Conservation (phyloP, 2,888 invertebrate species). For the Andrena fulva region DNA sequence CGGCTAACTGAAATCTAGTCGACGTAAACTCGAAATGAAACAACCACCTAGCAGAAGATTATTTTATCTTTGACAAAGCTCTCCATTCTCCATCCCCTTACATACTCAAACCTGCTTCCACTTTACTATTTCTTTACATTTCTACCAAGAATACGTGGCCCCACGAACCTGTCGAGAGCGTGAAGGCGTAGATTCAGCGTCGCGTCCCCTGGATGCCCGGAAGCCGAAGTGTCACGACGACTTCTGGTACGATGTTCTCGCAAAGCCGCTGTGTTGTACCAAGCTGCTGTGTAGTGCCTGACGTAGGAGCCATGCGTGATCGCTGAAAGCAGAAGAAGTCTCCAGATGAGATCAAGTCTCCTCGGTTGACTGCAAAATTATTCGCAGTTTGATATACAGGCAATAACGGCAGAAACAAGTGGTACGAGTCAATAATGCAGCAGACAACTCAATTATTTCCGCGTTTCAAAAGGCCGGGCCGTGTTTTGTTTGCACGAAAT, state of each 20-base stretch:
- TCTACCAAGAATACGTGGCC: conserved; percentile 29
- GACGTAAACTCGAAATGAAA: conserved; percentile 27
- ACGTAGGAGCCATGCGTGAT: conserved; percentile 75
- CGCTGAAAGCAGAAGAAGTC: conserved; percentile 64
- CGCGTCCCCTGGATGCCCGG: conserved; percentile 63
- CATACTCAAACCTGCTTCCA: not conserved
- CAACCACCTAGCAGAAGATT: conserved; percentile 31
- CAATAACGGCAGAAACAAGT: not conserved
- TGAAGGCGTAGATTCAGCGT: conserved; percentile 74
- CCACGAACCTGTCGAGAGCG: conserved; percentile 76
- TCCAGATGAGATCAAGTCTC: not conserved
- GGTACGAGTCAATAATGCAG: conserved; percentile 6
- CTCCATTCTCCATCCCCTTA: not conserved
- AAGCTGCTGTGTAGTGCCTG: conserved; percentile 73
- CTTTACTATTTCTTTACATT: conserved; percentile 20
- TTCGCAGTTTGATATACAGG: not conserved
- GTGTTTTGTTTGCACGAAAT: not conserved
- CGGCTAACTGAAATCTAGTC: not conserved
- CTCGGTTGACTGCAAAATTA: not conserved
- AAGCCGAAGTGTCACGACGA: conserved; percentile 71
- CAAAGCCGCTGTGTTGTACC: conserved; percentile 73
- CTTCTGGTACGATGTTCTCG: conserved; percentile 73
- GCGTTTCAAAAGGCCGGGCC: not conserved
- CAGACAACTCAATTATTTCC: not conserved
- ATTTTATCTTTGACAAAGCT: conserved; percentile 46